phyloP scores from a whole-genome alignment of 2,113 vertebrate species.

The Ancistrus triradiatus region DNA sequence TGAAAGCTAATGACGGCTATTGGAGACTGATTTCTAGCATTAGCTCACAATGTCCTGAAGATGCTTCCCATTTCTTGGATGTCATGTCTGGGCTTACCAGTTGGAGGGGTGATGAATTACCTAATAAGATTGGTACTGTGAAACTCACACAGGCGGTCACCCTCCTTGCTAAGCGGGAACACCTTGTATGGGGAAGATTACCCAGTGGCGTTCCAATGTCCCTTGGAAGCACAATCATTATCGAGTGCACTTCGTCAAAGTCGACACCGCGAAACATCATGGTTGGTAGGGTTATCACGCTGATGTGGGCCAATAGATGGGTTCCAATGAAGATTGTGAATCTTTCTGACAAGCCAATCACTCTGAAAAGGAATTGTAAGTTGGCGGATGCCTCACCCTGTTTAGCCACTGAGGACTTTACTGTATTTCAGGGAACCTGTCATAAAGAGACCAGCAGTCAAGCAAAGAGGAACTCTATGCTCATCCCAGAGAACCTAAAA shows the following conservation, averaged over 20 bases:
- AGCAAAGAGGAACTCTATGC: too few relatives aligned
- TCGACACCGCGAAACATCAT: not conserved
- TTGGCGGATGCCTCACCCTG: too few relatives aligned
- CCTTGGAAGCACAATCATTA: slow-evolving; percentile 27
- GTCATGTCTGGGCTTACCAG: not conserved
- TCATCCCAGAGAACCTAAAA: not conserved
- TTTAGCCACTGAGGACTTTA: not conserved
- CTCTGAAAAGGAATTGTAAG: slow-evolving; percentile 15
- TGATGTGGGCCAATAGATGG: slow-evolving; percentile 33
- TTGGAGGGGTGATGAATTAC: slow-evolving; percentile 6
- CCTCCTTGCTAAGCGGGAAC: not conserved
- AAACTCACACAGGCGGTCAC: slow-evolving; percentile 28
- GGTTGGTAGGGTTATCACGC: slow-evolving; percentile 4
- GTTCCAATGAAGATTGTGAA: too few relatives aligned
- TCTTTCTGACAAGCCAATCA: slow-evolving; percentile 11
- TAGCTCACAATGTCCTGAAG: not conserved
- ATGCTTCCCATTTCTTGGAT: slow-evolving; percentile 2
- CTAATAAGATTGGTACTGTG: slow-evolving; percentile 16
- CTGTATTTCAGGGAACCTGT: not conserved
- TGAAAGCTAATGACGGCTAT: not conserved
- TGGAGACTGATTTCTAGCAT: not conserved
- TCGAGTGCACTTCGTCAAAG: slow-evolving; percentile 15
- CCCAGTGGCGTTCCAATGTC: not conserved
- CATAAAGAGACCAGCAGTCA: not conserved
- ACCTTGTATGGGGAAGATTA: slow-evolving; percentile 31